Evolutionary conservation across 1,140 invertebrate genomes (phyloP).

Genomic region (Limonius californicus): DNA sequence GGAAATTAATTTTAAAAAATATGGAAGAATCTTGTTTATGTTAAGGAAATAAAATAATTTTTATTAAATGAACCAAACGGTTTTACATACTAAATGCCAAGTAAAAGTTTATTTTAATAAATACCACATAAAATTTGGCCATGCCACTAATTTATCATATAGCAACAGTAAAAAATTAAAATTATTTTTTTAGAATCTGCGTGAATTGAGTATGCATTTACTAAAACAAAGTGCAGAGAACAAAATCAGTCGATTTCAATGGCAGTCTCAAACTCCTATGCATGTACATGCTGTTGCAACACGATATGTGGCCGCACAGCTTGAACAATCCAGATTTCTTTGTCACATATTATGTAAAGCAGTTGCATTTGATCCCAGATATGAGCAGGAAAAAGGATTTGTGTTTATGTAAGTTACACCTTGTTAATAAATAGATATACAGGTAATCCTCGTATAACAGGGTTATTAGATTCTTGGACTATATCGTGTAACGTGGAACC

Average conservation of each 20-base stretch:
- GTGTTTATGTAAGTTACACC: conserved; percentile 63
- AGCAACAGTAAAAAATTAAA: too few relatives aligned
- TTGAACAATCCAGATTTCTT: conserved; percentile 70
- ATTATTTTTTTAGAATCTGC: conserved; percentile 59
- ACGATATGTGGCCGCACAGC: conserved; percentile 71
- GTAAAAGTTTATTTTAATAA: too few relatives aligned
- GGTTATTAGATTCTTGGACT: too few relatives aligned
- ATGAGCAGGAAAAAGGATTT: conserved; percentile 71
- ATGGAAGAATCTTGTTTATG: too few relatives aligned
- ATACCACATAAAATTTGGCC: too few relatives aligned
- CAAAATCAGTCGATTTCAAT: conserved; percentile 48
- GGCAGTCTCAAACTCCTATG: conserved; percentile 57
- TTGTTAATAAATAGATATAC: too few relatives aligned
- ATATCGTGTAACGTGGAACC: too few relatives aligned
- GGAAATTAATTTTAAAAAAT: too few relatives aligned
- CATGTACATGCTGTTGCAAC: conserved; percentile 78
- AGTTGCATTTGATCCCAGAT: conserved; percentile 58
- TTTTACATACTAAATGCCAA: too few relatives aligned
- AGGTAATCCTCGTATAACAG: conserved; percentile 1
- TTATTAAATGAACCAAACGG: too few relatives aligned
- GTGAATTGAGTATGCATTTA: conserved; percentile 77
- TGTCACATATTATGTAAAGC: conserved; percentile 71
- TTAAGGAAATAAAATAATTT: too few relatives aligned
- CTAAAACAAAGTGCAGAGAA: conserved; percentile 60
- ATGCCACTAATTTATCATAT: too few relatives aligned